phyloP scores from a whole-genome alignment of 2,888 invertebrate species.

The Andrena trimmerana region DNA sequence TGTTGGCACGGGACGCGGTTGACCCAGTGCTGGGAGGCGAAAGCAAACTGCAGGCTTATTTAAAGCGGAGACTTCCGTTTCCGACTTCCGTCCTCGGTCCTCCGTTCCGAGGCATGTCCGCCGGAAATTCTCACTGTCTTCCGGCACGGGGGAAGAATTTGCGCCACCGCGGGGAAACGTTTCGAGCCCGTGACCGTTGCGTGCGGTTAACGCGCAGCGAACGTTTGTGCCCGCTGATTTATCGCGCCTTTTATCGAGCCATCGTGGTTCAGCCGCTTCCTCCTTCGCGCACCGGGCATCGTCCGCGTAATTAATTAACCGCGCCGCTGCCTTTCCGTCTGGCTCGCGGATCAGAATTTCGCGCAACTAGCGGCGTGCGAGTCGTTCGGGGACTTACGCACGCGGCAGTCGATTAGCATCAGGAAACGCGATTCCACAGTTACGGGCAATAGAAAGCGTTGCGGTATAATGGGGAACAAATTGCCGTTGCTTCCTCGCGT shows the following conservation, averaged over 20 bases:
- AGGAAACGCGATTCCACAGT: slow-evolving; percentile 40
- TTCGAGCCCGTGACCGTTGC: not conserved
- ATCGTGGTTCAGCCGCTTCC: not conserved
- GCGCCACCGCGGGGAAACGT: not conserved
- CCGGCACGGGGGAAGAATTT: slow-evolving; percentile 10
- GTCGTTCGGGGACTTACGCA: not conserved
- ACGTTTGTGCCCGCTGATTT: not conserved
- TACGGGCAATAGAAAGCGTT: slow-evolving; percentile 52
- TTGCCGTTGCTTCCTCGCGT: slow-evolving; percentile 22
- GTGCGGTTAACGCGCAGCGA: not conserved
- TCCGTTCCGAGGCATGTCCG: slow-evolving; percentile 35
- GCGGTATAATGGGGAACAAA: slow-evolving; percentile 47
- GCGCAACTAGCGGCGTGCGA: not conserved
- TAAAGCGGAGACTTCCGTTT: slow-evolving; percentile 58
- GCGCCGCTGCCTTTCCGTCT: not conserved
- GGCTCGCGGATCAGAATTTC: slow-evolving; percentile 2
- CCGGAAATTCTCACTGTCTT: slow-evolving; percentile 47
- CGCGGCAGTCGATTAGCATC: slow-evolving; percentile 31
- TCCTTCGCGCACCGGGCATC: not conserved
- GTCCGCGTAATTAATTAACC: slow-evolving; percentile 26
- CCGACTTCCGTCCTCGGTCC: slow-evolving; percentile 36
- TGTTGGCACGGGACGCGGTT: slow-evolving; percentile 39
- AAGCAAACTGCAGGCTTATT: slow-evolving; percentile 59
- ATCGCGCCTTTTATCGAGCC: not conserved
- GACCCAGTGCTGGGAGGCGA: slow-evolving; percentile 28